Conservation (phyloP, 2,888 invertebrate species). For the Cryptus armator region DNA sequence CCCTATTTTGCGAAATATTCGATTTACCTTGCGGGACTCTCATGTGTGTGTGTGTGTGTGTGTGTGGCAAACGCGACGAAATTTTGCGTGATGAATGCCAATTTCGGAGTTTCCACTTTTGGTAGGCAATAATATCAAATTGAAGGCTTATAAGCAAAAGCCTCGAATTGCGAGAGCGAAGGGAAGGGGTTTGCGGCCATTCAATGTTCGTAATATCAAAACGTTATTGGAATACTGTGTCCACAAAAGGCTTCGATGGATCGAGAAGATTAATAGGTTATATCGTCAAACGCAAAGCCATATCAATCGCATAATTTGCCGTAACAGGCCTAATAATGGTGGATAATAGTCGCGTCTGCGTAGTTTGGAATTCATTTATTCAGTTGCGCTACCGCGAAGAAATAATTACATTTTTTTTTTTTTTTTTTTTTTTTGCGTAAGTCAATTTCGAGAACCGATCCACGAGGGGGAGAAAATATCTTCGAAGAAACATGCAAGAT, state of each 20-base stretch:
- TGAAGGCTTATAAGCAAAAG: constrained; percentile 27
- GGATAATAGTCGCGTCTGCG: not conserved
- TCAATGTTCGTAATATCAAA: constrained; percentile 38
- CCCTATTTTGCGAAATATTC: constrained; percentile 38
- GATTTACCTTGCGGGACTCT: not conserved
- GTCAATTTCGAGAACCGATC: constrained; percentile 58
- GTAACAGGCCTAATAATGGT: not conserved
- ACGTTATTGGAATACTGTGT: constrained; percentile 39
- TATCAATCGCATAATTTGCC: constrained; percentile 12
- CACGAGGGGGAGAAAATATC: constrained; percentile 41
- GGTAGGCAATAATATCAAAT: constrained; percentile 37
- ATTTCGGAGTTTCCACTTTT: constrained; percentile 44
- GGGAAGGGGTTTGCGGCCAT: not conserved
- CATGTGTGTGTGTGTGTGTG: too few relatives aligned
- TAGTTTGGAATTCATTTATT: not conserved
- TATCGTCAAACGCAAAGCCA: constrained; percentile 18
- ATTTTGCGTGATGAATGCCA: constrained; percentile 4
- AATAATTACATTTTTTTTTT: constrained; percentile 42
- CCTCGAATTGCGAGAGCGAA: constrained; percentile 15
- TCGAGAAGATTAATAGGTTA: constrained; percentile 5
- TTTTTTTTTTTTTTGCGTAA: constrained; percentile 12
- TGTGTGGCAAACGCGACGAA: constrained; percentile 3
- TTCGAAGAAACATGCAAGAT: constrained; percentile 64
- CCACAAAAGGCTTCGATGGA: constrained; percentile 28
- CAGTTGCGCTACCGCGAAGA: not conserved